Percentiles rank a stretch among this genome's conserved stretches.
phyloP scores from a whole-genome alignment of 1,140 invertebrate genomes.

The Drosophila grimshawi region DNA sequence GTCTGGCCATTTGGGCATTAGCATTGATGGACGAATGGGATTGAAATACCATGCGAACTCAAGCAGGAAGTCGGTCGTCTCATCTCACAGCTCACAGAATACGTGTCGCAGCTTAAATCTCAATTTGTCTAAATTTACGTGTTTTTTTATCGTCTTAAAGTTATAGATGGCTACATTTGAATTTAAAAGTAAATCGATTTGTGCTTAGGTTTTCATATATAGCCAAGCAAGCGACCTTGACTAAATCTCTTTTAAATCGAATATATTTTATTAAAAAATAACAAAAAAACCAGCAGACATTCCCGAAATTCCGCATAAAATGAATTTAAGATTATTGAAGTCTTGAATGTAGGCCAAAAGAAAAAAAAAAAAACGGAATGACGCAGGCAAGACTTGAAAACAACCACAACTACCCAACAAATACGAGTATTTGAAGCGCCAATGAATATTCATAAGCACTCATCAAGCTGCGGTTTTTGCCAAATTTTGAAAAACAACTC shows the following conservation, averaged over 20 bases:
- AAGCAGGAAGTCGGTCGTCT: neutral
- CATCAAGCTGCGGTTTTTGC: slow-evolving; percentile 21
- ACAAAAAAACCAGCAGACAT: neutral
- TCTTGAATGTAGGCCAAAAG: slow-evolving; percentile 45
- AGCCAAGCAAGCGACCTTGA: neutral
- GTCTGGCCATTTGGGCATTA: neutral
- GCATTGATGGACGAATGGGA: neutral
- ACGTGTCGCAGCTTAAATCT: neutral
- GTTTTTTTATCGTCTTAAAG: neutral
- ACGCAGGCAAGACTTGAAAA: slow-evolving; percentile 10
- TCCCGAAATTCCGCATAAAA: slow-evolving; percentile 3
- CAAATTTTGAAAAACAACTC: slow-evolving; percentile 10
- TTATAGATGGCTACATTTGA: neutral
- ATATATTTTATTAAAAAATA: neutral
- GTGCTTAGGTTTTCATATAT: neutral
- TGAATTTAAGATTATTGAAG: slow-evolving; percentile 12
- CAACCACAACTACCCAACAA: slow-evolving; percentile 5
- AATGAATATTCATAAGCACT: slow-evolving; percentile 52
- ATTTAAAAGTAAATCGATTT: neutral
- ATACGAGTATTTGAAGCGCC: slow-evolving; percentile 37
- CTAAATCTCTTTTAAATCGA: neutral
- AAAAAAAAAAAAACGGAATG: slow-evolving; percentile 3
- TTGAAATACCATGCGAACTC: neutral
- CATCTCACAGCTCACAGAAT: neutral
- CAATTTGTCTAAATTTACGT: neutral